Evolutionary conservation across 2,888 invertebrate genomes (phyloP), one percentile per base, ranked within the genome.

Genomic region (Lycia hirtaria): DNA sequence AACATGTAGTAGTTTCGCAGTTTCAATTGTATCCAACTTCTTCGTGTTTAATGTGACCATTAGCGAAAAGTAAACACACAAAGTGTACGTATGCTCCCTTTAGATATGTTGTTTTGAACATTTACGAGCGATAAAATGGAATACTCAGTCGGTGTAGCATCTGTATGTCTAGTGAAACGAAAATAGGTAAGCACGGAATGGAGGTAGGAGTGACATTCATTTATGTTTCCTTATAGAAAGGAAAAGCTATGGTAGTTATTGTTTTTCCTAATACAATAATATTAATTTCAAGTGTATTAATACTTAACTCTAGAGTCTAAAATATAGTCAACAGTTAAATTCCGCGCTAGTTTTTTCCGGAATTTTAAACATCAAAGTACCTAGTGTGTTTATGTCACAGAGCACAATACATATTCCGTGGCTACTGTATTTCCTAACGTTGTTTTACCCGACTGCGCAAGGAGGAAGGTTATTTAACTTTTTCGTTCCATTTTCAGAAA

Each of bases 21-120:
- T 67, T 64, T 69, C 73, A 72, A 74, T 72, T 73, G 70, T 70
- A 70, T 54, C 43, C 62, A 62, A 70, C 65, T 71, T 73, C 68
- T 69, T 66, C 67, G 65, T 63, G 65, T 69, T 64, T 66, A 62
- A 64, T 74, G 66, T 64, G 64, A 66, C 69, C 70, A 65, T 71
- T 67, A 68, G 64, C 44, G 64, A 28, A 49, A 63, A 58, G 62
- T 58, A 67, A 68, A 71, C 70, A 59, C 65, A 49, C 53, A 48
- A 41, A 55, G 50, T 45, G 56, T 40, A 59, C 53, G 59, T 64
- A 60, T 64, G 67, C 64, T 67, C 61, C 54, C 48, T 49, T 57
- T 45, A 48, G 56, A 59, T 64, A 62, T 58, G 53, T 35, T 56
- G 53, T 50, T 58, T 51, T 51, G 59, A 54, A 62, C 61, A 54